Evolutionary conservation across 2,888 invertebrate genomes (phyloP).

Genomic region (Prenolepis imparis): DNA sequence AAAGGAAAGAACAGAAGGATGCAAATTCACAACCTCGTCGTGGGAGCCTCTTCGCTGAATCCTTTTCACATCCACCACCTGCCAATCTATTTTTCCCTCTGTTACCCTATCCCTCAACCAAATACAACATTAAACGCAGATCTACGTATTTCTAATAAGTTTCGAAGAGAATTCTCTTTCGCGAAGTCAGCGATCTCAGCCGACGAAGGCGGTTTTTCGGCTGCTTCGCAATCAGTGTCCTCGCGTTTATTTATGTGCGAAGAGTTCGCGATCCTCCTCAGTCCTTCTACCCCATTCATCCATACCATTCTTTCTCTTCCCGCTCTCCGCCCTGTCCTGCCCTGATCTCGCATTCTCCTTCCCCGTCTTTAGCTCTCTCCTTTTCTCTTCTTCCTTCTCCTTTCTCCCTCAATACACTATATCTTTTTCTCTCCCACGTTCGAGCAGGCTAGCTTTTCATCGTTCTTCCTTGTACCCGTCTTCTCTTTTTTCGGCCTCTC

Average conservation of each 20-base stretch:
- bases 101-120: constrained; percentile 68
- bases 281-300: constrained; percentile 57
- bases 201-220: constrained; percentile 80
- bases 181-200: constrained; percentile 74
- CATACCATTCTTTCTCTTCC: constrained; percentile 42
- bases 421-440: constrained; percentile 59
- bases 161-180: constrained; percentile 79
- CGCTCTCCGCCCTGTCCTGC: constrained; percentile 37
- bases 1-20: constrained; percentile 56
- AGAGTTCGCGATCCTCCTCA: constrained; percentile 74
- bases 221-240: constrained; percentile 81
- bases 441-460: constrained; percentile 72
- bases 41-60: constrained; percentile 61
- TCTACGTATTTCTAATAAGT: constrained; percentile 84
- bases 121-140: constrained; percentile 80
- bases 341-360: constrained; percentile 32
- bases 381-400: constrained; percentile 23
- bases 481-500: constrained; percentile 40
- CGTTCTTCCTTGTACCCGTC: constrained; percentile 49
- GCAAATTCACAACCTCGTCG: constrained; percentile 74
- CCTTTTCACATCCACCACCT: constrained; percentile 67
- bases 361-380: constrained; percentile 54
- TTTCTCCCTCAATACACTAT: constrained; percentile 50
- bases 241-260: constrained; percentile 83
- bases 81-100: constrained; percentile 64